Evolutionary conservation across 2,797 vertebrate species (phyloP), one percentile per base, ranked within the genome.

Genomic region (Leucoraja ocellata): DNA sequence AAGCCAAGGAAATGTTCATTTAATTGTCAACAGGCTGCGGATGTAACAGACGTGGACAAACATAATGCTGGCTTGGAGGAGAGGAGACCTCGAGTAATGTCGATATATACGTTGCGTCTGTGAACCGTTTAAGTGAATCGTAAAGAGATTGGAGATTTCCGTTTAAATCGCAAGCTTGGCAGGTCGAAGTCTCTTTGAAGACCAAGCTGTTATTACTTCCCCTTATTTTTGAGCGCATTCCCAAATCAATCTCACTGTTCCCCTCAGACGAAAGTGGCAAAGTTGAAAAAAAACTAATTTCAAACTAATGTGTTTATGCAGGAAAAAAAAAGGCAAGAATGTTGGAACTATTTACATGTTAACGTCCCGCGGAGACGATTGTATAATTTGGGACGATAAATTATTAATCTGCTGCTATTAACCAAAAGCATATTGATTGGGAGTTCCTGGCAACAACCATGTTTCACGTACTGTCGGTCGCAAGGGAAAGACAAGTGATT

Each of bases 61-160:
- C n/a, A 46, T 21, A 23, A 10, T 91, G 36, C 1, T 18, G 58
- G 71, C 14, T 92, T 21, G 7, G 71, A 74, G 90, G 90, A 54
- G 76, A 46, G 32, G 32, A 32, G 32, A 32, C 61, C 65, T 68
- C 63, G 36, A 18, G 28, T 54, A 39, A 92, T 54, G 90, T n/a
- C 71, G 28, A 76, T 58, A 58, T 92, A 23, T 92, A 23, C 5
- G 3, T 71, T 76, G 39, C 25, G 39, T 58, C 90, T 92, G 71
- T 73, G 76, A 92, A 92, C 39, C 58, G 21, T 92, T 92, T 54
- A 58, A 92, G 90, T 92, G 46, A 92, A 92, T 92, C 73, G 76
- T 91, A 36, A 13, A 91, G 90, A 54, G 73, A 73, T 13, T 14
- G 71, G 14, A 74, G 25, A n/a, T 71, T 23, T 92, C 25, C 14